phyloP scores from a whole-genome alignment of 2,797 vertebrate genomes.

The Sphaeramia orbicularis region DNA sequence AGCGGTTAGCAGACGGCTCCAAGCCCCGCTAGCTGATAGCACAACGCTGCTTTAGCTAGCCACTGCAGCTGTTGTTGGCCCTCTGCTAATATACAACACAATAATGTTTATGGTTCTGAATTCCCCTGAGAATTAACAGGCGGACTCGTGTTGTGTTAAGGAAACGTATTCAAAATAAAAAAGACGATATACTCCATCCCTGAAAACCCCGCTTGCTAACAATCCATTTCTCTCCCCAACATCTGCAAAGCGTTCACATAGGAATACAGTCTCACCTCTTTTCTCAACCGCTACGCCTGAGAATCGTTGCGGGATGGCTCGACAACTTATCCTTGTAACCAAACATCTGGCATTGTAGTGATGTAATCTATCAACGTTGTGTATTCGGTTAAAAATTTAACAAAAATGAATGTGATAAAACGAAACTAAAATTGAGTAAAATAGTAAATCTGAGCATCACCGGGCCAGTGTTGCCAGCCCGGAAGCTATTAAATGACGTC shows the following conservation, averaged over 20 bases:
- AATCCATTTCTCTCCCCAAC: constrained; percentile 37
- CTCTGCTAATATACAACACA: not conserved
- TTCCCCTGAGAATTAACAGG: fast-evolving
- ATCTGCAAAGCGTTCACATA: constrained; percentile 65
- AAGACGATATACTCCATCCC: not conserved
- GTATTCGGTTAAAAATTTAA: not conserved
- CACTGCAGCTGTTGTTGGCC: constrained; percentile 9
- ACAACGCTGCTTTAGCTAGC: constrained; percentile 20
- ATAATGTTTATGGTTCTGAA: fast-evolving
- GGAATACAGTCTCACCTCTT: constrained; percentile 80
- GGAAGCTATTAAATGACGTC: constrained; percentile 81
- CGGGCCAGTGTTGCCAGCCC: constrained; percentile 69
- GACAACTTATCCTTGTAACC: constrained; percentile 14
- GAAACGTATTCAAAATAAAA: fast-evolving
- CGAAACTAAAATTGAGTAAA: constrained; percentile 22
- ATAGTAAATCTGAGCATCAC: constrained; percentile 65
- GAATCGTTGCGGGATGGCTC: constrained; percentile 29
- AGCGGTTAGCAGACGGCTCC: constrained; percentile 33
- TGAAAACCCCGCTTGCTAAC: constrained; percentile 28
- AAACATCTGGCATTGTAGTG: not conserved
- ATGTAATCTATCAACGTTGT: not conserved
- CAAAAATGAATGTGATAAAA: not conserved
- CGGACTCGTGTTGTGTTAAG: fast-evolving
- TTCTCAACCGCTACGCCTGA: constrained; percentile 47
- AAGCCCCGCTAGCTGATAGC: constrained; percentile 30